These are phyloP conservation scores for Ptychadena robeensis DNA, from an alignment of 2,797 vertebrate genomes.

Conservation along the genomic window DNA sequence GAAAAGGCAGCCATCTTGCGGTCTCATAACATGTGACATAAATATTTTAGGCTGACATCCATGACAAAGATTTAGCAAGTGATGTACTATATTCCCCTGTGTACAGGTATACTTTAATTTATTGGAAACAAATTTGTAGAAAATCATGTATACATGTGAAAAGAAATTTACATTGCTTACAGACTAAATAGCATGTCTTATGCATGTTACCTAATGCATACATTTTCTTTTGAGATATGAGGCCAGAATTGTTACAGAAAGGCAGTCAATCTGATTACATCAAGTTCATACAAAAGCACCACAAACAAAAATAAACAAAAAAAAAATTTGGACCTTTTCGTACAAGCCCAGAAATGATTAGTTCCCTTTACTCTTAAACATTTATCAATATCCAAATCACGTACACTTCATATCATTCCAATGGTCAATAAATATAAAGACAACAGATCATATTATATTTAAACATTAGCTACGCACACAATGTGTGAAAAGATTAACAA, in stretches of 20 bases:
- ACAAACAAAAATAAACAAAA: conserved; percentile 37
- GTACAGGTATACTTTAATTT: not conserved
- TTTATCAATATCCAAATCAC: conserved; percentile 37
- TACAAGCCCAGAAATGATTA: conserved; percentile 3
- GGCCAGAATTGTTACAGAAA: conserved; percentile 30
- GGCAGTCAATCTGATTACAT: not conserved
- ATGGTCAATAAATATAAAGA: conserved; percentile 60
- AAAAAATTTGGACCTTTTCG: conserved; percentile 25
- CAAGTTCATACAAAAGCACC: conserved; percentile 44
- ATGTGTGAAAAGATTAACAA: conserved; percentile 22
- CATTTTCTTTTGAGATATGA: conserved; percentile 12
- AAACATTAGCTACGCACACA: conserved; percentile 32
- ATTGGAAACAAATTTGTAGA: not conserved
- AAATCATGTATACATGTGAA: not conserved
- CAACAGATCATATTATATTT: conserved; percentile 34
- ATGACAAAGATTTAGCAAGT: not conserved
- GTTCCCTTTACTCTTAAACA: conserved; percentile 50
- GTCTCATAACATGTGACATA: not conserved
- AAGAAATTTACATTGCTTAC: conserved; percentile 18
- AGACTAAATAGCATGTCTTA: conserved; percentile 4
- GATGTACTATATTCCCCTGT: not conserved
- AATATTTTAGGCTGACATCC: not conserved
- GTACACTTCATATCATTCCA: conserved; percentile 49
- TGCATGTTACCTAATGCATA: not conserved
- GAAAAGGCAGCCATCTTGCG: not conserved